These are phyloP conservation scores for Sminthurides bifidus DNA, from an alignment of 1,140 invertebrate genomes.

Conservation along the genomic window DNA sequence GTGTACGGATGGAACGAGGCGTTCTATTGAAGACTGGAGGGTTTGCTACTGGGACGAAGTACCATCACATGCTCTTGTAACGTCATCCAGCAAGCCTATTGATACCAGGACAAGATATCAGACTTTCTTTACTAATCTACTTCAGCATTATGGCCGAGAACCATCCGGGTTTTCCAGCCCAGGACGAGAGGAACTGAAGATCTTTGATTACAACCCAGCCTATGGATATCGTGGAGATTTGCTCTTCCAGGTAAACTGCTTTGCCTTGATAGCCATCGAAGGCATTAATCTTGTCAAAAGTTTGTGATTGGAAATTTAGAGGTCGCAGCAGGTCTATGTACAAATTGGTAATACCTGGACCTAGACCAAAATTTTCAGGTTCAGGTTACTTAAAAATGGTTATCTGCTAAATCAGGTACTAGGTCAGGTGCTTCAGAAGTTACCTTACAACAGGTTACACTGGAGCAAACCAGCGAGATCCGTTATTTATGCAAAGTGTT, in stretches of 20 bases:
- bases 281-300: background rate
- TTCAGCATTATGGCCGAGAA: no score
- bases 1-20: constrained; percentile 67
- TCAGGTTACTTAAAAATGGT: no score
- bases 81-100: constrained; percentile 58
- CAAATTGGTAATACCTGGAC: no score
- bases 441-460: no score
- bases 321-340: background rate
- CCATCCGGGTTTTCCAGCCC: no score
- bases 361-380: no score
- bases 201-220: constrained; percentile 53
- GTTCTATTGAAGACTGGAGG: constrained; percentile 55
- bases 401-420: no score
- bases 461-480: no score
- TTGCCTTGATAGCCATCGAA: background rate
- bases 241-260: constrained; percentile 51
- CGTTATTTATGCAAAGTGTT: no score
- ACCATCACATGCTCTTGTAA: constrained; percentile 75
- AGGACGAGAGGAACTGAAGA: constrained; percentile 30
- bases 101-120: constrained; percentile 49
- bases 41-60: constrained; percentile 78
- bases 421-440: no score
- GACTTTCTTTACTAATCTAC: constrained; percentile 39
- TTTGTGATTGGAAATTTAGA: background rate
- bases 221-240: constrained; percentile 55